Conservation (phyloP, 2,797 vertebrate species). For the Holocentrus rufus region DNA sequence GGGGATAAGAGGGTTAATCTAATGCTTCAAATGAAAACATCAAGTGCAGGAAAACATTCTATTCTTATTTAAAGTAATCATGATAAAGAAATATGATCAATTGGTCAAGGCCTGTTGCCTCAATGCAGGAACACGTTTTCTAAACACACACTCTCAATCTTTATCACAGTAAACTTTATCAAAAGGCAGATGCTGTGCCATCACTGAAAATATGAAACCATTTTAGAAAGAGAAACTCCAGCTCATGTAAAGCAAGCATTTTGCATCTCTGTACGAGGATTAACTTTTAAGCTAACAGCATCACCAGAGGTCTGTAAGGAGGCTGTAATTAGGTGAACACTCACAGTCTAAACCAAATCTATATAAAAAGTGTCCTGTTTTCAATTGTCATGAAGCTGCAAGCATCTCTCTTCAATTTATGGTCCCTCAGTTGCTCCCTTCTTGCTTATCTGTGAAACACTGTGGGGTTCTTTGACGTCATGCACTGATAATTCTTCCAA, state of each 20-base stretch:
- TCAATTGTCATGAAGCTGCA: not conserved
- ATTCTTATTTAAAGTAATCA: no score
- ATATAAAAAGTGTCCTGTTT: not conserved
- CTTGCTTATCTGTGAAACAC: no score
- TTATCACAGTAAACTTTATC: not conserved
- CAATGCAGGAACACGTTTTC: conserved; percentile 18
- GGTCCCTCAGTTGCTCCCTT: not conserved
- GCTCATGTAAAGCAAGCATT: not conserved
- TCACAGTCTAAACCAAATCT: not conserved
- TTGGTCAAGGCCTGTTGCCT: conserved; percentile 10
- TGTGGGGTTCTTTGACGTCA: no score
- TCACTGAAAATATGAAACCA: not conserved
- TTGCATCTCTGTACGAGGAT: no score
- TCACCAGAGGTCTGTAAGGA: not conserved
- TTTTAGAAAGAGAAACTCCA: not conserved
- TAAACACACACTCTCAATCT: conserved; percentile 32
- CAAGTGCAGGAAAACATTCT: no score
- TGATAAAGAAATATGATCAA: no score
- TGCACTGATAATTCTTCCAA: no score
- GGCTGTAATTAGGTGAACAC: not conserved
- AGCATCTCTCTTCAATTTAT: not conserved
- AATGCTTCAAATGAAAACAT: no score
- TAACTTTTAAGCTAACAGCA: not conserved
- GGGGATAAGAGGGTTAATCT: no score
- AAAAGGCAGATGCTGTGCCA: not conserved